phyloP scores from a whole-genome alignment of 2,797 vertebrate genomes.

The Bothrops alternatus region DNA sequence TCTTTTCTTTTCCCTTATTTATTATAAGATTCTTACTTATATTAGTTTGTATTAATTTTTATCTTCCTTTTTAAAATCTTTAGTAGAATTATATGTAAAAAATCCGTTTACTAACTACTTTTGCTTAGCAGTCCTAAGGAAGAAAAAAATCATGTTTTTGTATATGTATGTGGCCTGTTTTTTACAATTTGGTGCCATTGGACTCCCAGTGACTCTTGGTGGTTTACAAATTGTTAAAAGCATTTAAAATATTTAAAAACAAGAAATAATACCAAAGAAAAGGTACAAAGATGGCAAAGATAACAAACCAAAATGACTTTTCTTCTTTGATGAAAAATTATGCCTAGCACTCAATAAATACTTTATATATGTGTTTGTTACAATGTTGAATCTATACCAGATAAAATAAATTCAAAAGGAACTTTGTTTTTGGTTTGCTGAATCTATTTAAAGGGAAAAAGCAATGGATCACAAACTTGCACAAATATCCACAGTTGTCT shows the following conservation, averaged over 20 bases:
- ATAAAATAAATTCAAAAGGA: neutral
- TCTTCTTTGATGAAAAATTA: constrained; percentile 9
- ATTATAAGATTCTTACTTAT: neutral
- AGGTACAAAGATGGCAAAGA: neutral
- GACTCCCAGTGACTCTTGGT: neutral
- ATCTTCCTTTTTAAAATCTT: neutral
- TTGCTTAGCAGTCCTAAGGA: neutral
- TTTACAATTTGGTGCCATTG: neutral
- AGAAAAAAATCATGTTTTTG: neutral
- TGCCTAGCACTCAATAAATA: fast-evolving
- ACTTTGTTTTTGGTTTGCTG: neutral
- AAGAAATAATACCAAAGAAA: neutral
- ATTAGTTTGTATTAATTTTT: neutral
- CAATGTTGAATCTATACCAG: fast-evolving
- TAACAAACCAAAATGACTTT: neutral
- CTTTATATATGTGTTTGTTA: constrained; percentile 12
- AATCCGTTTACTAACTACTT: neutral
- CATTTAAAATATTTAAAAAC: neutral
- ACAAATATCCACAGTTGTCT: neutral
- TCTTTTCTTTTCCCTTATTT: neutral
- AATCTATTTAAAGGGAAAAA: neutral
- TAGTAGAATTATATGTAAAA: neutral
- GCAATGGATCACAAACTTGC: constrained; percentile 3
- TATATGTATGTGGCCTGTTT: neutral
- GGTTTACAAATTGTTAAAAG: neutral